Percentiles rank a stretch among this genome's conserved stretches.
phyloP scores from a whole-genome alignment of 2,888 invertebrate genomes.

The Dexiosoma caninum region DNA sequence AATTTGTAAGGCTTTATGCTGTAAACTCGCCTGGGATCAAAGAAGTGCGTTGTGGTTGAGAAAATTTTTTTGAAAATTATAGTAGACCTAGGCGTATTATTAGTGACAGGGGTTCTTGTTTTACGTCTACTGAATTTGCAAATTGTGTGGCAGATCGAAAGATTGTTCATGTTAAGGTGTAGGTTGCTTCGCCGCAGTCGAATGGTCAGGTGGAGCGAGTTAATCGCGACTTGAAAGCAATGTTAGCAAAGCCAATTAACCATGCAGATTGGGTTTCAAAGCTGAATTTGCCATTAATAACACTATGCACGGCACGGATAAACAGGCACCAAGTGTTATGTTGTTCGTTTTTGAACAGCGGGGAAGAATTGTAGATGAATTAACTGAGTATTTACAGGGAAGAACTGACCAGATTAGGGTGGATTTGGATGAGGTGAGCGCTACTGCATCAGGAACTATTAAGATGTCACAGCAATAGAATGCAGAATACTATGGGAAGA shows the following conservation, averaged over 20 bases:
- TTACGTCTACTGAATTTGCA: constrained; percentile 35
- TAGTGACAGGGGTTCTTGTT: constrained; percentile 33
- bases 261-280: constrained; percentile 50
- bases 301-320: constrained; percentile 9
- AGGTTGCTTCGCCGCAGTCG: not conserved
- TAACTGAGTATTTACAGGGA: constrained; percentile 24
- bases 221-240: constrained; percentile 26
- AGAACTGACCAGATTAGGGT: not conserved
- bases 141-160: constrained; percentile 1
- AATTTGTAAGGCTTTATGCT: constrained; percentile 30
- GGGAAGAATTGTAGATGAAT: constrained; percentile 4
- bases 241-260: constrained; percentile 30
- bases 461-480: not conserved
- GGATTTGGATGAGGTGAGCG: not conserved
- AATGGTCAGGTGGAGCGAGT: not conserved
- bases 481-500: not conserved
- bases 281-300: constrained; percentile 1
- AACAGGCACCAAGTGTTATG: constrained; percentile 10
- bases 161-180: not conserved
- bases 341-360: constrained; percentile 24
- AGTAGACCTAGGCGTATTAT: constrained; percentile 38
- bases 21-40: constrained; percentile 29
- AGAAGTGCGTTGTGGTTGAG: constrained; percentile 15
- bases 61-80: constrained; percentile 39
- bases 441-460: not conserved